Percentiles rank a stretch among this genome's conserved stretches.
Conservation (phyloP, 2,797 vertebrate species). For the Pseudomugil tenellus region DNA sequence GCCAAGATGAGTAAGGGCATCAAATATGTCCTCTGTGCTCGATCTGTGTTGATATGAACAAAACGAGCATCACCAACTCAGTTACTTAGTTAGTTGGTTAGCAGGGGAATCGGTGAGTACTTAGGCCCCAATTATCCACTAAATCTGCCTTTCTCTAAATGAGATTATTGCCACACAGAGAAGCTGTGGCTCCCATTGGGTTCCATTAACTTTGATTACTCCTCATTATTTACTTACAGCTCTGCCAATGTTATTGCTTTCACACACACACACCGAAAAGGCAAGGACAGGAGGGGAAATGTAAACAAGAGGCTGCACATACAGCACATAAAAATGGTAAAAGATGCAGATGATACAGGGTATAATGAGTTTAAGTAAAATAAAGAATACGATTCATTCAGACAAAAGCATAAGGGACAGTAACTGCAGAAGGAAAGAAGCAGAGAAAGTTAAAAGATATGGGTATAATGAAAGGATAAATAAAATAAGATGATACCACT, state of each 20-base stretch:
- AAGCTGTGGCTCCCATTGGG: slow-evolving; percentile 85
- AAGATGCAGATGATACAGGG: slow-evolving; percentile 36
- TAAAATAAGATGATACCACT: slow-evolving; percentile 17
- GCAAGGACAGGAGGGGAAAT: not conserved
- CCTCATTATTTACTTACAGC: slow-evolving; percentile 90
- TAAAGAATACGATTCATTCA: not conserved
- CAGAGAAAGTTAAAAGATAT: not conserved
- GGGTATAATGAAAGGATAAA: not conserved
- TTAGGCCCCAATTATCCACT: slow-evolving; percentile 86
- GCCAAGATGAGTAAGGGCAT: slow-evolving; percentile 7
- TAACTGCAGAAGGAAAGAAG: not conserved
- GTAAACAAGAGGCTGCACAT: slow-evolving; percentile 33
- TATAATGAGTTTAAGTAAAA: slow-evolving; percentile 36
- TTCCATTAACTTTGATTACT: slow-evolving; percentile 90
- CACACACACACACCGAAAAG: slow-evolving; percentile 46
- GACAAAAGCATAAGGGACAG: slow-evolving; percentile 20
- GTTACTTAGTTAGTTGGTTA: slow-evolving; percentile 82
- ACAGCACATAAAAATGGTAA: slow-evolving; percentile 36
- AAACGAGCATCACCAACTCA: slow-evolving; percentile 72
- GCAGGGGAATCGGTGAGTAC: slow-evolving; percentile 82
- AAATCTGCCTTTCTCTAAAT: slow-evolving; percentile 86
- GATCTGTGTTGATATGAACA: slow-evolving; percentile 64
- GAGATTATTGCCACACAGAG: slow-evolving; percentile 85
- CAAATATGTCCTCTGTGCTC: slow-evolving; percentile 51
- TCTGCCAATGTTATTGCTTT: slow-evolving; percentile 82